These are phyloP conservation scores for Spinus olivaceus DNA, from an alignment of 2,797 vertebrate species.

Conservation along the genomic window DNA sequence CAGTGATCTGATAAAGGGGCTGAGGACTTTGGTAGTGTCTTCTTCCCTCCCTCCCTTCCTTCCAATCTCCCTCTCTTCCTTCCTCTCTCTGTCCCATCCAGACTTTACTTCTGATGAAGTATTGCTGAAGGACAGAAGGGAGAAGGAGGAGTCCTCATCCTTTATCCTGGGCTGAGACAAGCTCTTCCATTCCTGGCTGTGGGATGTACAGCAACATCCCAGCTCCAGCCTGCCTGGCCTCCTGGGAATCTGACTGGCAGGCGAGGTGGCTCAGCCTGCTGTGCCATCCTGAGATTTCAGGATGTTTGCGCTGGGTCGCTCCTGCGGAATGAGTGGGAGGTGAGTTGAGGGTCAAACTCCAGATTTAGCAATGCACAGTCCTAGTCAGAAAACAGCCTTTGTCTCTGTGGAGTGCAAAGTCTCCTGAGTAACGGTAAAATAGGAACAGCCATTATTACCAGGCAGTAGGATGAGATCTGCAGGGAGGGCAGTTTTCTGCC, in stretches of 20 bases:
- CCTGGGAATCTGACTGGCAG: accelerated
- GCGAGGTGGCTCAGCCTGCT: neutral
- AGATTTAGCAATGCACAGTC: neutral
- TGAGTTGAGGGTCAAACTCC: neutral
- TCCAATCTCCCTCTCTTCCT: neutral
- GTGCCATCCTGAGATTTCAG: neutral
- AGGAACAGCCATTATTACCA: neutral
- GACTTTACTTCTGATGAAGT: neutral
- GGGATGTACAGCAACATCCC: neutral
- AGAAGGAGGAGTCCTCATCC: neutral
- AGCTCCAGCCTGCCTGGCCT: neutral
- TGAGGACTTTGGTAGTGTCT: neutral
- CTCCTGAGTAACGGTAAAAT: neutral
- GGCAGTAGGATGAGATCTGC: neutral
- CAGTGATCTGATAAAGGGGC: neutral
- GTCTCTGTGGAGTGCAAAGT: neutral
- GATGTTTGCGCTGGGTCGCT: neutral
- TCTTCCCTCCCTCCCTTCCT: neutral
- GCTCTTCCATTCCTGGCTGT: neutral
- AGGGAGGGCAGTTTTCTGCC: neutral
- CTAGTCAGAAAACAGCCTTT: neutral
- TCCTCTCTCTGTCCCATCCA: neutral
- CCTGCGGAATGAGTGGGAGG: neutral
- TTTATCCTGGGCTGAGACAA: neutral
- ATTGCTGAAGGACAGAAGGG: neutral